These are phyloP conservation scores for Beris morrisii DNA, from an alignment of 2,888 invertebrate species.

Conservation along the genomic window DNA sequence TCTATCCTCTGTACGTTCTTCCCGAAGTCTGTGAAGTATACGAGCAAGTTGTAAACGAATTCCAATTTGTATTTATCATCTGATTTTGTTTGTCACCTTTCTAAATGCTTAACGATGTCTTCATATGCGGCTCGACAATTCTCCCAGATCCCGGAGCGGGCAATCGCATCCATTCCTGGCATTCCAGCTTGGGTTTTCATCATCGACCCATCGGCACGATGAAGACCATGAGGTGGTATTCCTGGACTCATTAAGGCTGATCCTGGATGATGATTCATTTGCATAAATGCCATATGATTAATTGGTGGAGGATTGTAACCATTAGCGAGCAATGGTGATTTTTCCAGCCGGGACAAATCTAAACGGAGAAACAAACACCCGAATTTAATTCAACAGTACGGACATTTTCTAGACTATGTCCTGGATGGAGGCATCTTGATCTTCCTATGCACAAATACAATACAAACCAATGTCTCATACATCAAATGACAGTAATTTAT, in stretches of 20 bases:
- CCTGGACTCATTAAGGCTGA: slow-evolving; percentile 86
- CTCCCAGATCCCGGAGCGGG: slow-evolving; percentile 92
- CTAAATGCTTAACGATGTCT: slow-evolving; percentile 92
- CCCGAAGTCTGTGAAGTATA: slow-evolving; percentile 68
- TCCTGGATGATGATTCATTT: slow-evolving; percentile 76
- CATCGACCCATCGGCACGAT: slow-evolving; percentile 67
- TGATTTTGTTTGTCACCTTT: slow-evolving; percentile 65
- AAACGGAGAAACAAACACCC: slow-evolving; percentile 47
- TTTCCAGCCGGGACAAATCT: slow-evolving; percentile 89
- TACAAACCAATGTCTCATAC: too few relatives aligned
- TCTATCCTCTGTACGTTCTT: slow-evolving; percentile 84
- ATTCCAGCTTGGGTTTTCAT: slow-evolving; percentile 78
- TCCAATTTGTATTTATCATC: slow-evolving; percentile 1
- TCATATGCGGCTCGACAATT: slow-evolving; percentile 93
- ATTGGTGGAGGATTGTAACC: slow-evolving; percentile 93
- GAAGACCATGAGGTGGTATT: slow-evolving; percentile 80
- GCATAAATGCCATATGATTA: slow-evolving; percentile 94
- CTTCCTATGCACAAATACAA: too few relatives aligned
- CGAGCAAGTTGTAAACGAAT: slow-evolving; percentile 1
- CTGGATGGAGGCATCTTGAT: too few relatives aligned
- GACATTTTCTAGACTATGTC: too few relatives aligned
- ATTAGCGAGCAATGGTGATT: slow-evolving; percentile 87
- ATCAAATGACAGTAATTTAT: slow-evolving; percentile 23
- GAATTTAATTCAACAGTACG: too few relatives aligned
- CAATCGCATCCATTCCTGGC: slow-evolving; percentile 87